A percentile compares a stretch with the other conserved stretches of the same genome.
Conservation (phyloP, 2,113 vertebrate species). For the Rissa tridactyla region DNA sequence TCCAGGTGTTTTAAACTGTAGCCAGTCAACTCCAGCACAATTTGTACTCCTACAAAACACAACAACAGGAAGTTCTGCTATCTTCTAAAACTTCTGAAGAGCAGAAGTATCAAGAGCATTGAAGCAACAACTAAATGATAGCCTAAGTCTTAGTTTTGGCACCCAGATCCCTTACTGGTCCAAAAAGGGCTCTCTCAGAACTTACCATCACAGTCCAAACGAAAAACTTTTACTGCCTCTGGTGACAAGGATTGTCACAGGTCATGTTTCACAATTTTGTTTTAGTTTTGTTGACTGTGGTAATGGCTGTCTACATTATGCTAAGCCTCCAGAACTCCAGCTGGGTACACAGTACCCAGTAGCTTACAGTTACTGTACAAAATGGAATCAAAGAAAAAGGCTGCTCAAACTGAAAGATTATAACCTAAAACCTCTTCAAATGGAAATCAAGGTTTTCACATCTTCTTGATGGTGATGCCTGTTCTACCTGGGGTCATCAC, state of each 20-base stretch:
- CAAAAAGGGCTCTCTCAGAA: not conserved
- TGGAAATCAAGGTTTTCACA: not conserved
- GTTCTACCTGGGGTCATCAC: not conserved
- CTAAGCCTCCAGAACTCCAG: not conserved
- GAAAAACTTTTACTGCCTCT: not conserved
- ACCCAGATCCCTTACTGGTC: not conserved
- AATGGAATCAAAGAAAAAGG: not conserved
- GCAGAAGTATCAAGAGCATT: not conserved
- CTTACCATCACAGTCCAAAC: not conserved
- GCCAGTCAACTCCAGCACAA: not conserved
- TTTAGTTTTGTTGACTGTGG: not conserved
- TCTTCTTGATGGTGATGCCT: not conserved
- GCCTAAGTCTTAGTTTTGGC: not conserved
- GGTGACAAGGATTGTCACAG: not conserved
- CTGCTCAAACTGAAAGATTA: not conserved
- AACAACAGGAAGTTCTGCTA: not conserved
- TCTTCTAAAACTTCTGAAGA: not conserved
- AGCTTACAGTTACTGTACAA: not conserved
- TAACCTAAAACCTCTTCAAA: not conserved
- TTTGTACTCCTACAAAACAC: not conserved
- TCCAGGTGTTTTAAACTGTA: not conserved
- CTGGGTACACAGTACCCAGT: not conserved
- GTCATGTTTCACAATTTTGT: not conserved
- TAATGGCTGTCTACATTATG: not conserved
- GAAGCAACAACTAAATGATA: not conserved